Percentiles rank a stretch among this genome's conserved stretches.
These are phyloP conservation scores for Drosophila flavopinicola DNA, from an alignment of 2,888 invertebrate genomes.

Conservation along the genomic window DNA sequence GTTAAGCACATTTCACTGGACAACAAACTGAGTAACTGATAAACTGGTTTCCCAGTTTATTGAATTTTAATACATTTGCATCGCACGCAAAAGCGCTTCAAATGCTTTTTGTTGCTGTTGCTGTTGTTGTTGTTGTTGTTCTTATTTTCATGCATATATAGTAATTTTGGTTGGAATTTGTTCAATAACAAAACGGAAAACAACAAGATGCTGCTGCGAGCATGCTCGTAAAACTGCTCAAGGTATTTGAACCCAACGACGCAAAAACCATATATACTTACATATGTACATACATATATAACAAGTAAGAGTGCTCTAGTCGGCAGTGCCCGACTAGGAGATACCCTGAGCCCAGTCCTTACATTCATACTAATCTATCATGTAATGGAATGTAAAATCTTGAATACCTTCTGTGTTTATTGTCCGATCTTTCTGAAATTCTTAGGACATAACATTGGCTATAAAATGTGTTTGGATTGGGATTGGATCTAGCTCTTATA, in stretches of 20 bases:
- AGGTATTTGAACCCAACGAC: constrained; percentile 70
- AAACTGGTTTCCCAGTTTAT: constrained; percentile 73
- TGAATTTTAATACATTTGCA: constrained; percentile 66
- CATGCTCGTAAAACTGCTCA: constrained; percentile 51
- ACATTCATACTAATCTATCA: no score
- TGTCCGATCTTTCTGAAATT: no score
- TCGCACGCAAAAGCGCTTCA: constrained; percentile 51
- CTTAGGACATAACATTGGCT: no score
- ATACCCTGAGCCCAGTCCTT: no score
- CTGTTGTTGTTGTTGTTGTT: constrained; percentile 14
- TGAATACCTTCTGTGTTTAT: no score
- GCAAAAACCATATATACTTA: constrained; percentile 31
- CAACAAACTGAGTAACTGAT: constrained; percentile 41
- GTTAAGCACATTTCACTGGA: constrained; percentile 52
- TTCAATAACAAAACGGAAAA: constrained; percentile 55
- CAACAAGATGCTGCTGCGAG: constrained; percentile 34
- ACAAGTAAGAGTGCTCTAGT: no score
- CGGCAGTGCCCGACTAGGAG: no score
- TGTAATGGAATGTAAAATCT: no score
- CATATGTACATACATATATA: not conserved
- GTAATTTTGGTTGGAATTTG: constrained; percentile 25
- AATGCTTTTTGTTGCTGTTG: constrained; percentile 27
- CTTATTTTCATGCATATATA: no score
- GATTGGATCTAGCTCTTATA: no score
- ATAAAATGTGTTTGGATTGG: no score